Evolutionary conservation across 2,113 vertebrate species (phyloP).

Genomic region (Microcebus jonahi): DNA sequence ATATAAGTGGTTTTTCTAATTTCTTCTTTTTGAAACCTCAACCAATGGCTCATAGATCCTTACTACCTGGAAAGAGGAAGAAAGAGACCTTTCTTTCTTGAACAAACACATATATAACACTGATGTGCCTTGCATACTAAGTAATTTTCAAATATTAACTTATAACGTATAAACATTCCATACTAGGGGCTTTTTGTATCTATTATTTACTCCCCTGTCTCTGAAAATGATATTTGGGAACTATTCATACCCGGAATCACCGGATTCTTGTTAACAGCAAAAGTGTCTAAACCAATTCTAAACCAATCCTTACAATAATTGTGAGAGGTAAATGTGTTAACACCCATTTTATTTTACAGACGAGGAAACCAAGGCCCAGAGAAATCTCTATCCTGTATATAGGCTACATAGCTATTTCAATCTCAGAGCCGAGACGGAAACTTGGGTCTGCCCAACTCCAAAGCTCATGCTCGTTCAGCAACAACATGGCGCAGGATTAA

Average conservation of each 20-base stretch:
- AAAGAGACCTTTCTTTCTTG: background rate
- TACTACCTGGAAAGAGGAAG: background rate
- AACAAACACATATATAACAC: background rate
- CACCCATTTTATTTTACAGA: background rate
- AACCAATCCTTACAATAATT: background rate
- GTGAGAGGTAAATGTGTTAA: background rate
- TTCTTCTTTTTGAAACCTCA: background rate
- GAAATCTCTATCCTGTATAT: background rate
- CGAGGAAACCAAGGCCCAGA: background rate
- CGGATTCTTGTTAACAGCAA: background rate
- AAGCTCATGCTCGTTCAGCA: background rate
- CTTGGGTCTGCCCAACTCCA: background rate
- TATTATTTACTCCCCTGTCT: background rate
- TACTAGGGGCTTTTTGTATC: background rate
- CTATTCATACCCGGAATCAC: background rate
- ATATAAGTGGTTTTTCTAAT: background rate
- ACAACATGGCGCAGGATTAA: background rate
- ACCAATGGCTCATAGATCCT: background rate
- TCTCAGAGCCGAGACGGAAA: background rate
- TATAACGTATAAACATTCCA: background rate
- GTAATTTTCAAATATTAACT: conserved; percentile 46
- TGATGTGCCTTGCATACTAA: background rate
- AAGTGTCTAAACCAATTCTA: background rate
- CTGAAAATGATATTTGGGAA: background rate
- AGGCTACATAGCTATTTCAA: background rate